Base-by-base conservation (phyloP, 64 coral and sea anemone genomes). In the Stylophora pistillata region DNA sequence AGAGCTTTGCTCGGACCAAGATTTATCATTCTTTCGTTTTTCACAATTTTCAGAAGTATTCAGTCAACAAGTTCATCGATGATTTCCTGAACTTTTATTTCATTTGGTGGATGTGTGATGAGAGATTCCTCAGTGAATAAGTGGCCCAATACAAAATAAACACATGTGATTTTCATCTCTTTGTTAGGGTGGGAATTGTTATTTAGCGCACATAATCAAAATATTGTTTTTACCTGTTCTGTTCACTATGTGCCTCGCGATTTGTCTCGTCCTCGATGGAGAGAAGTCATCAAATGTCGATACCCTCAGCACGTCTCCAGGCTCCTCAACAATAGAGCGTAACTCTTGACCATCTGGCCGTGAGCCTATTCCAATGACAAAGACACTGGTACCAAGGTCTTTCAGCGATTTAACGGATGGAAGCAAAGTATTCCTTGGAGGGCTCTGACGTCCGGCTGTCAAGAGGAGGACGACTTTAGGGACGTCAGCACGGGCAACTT, bases 361-460 rank as follows among this genome's bases (percentile, higher is more conserved):
- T 33, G 72, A 88, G 15, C 90, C 91, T 63, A 96, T 63, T 21
- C 87, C 86, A 47, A 96, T 90, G 5, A 93, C 80, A 85, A 89
- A 96, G 1, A 77, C 54, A 54, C 72, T 92, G 68, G 94, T 79
- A 10, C 86, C 79, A 23, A 87, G 54, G 9, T 77, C 74, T 25
- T 62, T 86, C 13, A 96, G 78, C 30, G 89, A 85, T 21, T 86
- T 85, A 10, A 85, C 65, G 53, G 89, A 59, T 65, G 72, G 74
- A 18, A 16, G 23, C 20, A 95, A 85, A 55, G 31, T 58, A 20
- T 86, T 74, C 14, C 53, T 73, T 71, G 65, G 77, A 66, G 23
- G 52, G 33, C 53, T 70, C 62, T 91, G 89, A 52, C 59, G 72
- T n/a, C 94, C 89, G 18, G 94, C 78, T 29, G 94, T 95, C n/a